Evolutionary conservation across 2,797 vertebrate species (phyloP).

Genomic region (Cyprinodon diabolis): DNA sequence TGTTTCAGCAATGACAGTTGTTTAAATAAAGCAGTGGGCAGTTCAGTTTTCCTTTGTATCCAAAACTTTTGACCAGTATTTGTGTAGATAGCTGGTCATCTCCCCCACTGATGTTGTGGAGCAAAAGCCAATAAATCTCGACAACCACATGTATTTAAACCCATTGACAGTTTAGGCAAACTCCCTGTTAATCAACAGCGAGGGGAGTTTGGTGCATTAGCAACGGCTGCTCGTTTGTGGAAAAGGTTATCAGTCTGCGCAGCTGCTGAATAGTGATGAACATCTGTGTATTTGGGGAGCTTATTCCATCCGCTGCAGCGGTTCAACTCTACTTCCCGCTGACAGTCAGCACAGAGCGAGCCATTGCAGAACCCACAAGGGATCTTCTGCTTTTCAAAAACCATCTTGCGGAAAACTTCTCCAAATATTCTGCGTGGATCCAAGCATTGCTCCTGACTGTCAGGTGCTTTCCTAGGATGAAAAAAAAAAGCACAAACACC

Average conservation of each 20-base stretch:
- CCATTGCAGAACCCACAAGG: slow-evolving; percentile 33
- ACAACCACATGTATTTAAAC: slow-evolving; percentile 13
- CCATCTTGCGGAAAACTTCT: slow-evolving; percentile 33
- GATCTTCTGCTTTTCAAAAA: slow-evolving; percentile 40
- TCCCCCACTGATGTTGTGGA: slow-evolving; percentile 20
- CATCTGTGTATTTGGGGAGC: slow-evolving; percentile 30
- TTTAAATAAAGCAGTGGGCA: slow-evolving; percentile 33
- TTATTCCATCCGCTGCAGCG: slow-evolving; percentile 11
- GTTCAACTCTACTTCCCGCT: slow-evolving; percentile 35
- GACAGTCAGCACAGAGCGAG: slow-evolving; percentile 43
- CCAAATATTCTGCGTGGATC: slow-evolving; percentile 32
- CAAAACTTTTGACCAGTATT: slow-evolving; percentile 9
- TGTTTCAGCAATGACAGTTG: too few species aligned
- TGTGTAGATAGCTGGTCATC: neutral
- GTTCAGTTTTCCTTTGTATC: slow-evolving; percentile 21
- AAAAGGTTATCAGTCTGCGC: slow-evolving; percentile 32
- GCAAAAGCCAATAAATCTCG: slow-evolving; percentile 44
- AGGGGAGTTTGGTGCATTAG: slow-evolving; percentile 9
- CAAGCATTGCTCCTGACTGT: slow-evolving; percentile 40
- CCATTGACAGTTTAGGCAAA: slow-evolving; percentile 18
- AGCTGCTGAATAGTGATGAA: slow-evolving; percentile 55
- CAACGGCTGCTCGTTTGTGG: slow-evolving; percentile 21
- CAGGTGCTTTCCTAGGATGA: slow-evolving; percentile 29
- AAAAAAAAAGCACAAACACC: neutral
- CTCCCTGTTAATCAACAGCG: slow-evolving; percentile 15